Evolutionary conservation across 2,888 invertebrate genomes (phyloP), one percentile per base, ranked within the genome.

Genomic region (Chloroclysta siterata): DNA sequence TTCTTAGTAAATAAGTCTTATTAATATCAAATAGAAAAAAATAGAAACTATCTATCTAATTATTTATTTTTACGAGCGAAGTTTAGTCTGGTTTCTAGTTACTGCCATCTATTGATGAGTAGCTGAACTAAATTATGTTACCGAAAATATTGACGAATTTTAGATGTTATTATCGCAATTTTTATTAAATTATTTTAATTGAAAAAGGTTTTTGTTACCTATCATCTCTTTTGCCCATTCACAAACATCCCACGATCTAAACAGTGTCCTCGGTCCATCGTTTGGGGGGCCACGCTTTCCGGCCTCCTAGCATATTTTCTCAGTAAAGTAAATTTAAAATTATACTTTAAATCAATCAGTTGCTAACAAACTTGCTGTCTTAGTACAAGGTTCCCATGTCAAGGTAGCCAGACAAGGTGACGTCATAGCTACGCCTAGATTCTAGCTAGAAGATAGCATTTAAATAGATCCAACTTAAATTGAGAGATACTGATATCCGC

Each of bases 41-140:
- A 36, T 53, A 42, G 8, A 51, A 22, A 33, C 0, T 51, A 3
- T 8, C 7, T 15, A 39, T 1, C 10, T 36, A 22, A 47, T 41
- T 47, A 59, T 46, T 48, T 28, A 33, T 64, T 46, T 46, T 59
- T 46, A 33, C 1, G 22, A 46, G 2, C 28, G 44, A 10, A 46
- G 29, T 5, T 13, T 17, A 46, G 2, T 22, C n/a, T 8, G 15
- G 8, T 11, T 36, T 51, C 10, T n/a, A 41, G 28, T 13, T 42
- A 58, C 54, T 22, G 69, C 47, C 65, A 69, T 64, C 71, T 71
- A 69, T 48, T 44, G 55, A n/a, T 29, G 47, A 66, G 58, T 71
- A 68, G 68, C 44, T 7, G 17, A 63, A 70, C 55, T 63, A 66
- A 13, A 28, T 33, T 60, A 17, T 60, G 65, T 71, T 67, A 67